phyloP scores from a whole-genome alignment of 2,888 invertebrate genomes.

The Oegoconia quadripuncta region DNA sequence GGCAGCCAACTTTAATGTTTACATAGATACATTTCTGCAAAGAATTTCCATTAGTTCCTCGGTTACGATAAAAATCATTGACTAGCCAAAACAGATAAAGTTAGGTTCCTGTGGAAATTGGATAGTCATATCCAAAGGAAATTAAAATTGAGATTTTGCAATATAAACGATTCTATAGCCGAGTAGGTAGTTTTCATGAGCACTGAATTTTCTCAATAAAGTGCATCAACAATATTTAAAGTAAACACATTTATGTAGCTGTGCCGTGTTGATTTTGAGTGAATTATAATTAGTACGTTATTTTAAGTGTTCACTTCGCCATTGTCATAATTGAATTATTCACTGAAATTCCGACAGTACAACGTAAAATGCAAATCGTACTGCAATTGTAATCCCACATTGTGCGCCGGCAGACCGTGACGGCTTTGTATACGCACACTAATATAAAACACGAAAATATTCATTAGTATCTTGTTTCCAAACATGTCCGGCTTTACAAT shows the following conservation, averaged over 20 bases:
- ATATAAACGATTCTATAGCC: no score
- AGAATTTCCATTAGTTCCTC: no score
- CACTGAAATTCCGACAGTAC: constrained; percentile 47
- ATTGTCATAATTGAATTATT: constrained; percentile 56
- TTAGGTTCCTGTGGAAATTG: no score
- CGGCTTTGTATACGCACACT: constrained; percentile 38
- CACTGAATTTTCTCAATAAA: background rate
- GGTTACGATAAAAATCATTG: no score
- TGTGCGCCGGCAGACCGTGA: constrained; percentile 55
- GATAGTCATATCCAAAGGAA: no score
- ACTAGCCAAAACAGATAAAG: no score
- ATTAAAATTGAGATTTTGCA: no score
- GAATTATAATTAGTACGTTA: constrained; percentile 37
- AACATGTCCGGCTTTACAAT: constrained; percentile 17
- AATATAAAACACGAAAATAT: constrained; percentile 46
- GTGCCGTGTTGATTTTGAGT: no score
- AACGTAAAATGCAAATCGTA: constrained; percentile 69
- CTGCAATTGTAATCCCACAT: constrained; percentile 66
- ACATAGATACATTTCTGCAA: no score
- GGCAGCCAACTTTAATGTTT: no score
- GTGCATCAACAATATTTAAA: background rate
- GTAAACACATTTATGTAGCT: no score
- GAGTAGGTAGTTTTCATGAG: background rate
- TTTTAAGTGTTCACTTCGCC: constrained; percentile 16
- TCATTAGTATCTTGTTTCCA: constrained; percentile 46